Base-by-base conservation (phyloP, 2,113 vertebrate genomes). In the Nematolebias whitei region DNA sequence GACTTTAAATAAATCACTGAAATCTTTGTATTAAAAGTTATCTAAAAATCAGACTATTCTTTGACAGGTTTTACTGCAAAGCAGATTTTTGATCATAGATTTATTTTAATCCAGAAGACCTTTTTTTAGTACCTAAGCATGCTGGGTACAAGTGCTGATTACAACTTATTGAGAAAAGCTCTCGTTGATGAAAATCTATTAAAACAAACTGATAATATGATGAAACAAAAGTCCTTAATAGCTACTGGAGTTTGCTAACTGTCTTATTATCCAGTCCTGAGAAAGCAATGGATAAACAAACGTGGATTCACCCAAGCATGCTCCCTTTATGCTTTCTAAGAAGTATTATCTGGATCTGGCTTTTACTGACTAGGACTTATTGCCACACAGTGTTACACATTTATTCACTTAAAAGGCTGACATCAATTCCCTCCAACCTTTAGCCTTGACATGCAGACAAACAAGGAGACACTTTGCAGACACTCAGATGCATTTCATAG, bases 311-410 rank as follows among this genome's bases (percentile, higher is more conserved):
- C 79, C 81, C 55, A 39, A 82, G 78, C 88, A 87, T 80, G 84
- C 76, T 76, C 50, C n/a, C 56, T 63, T 80, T 82, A 71, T 82
- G 85, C 88, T 91, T 78, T 89, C 87, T 84, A 89, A 78, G 87
- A 90, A 90, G 71, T 74, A n/a, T n/a, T n/a, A 67, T 73, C 80
- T 80, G 85, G 75, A 76, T 69, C 72, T 78, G 52, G 59, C 74
- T 79, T 79, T 74, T 67, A 74, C 67, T 68, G 68, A 81, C 39
- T 59, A 79, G 86, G 84, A 89, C 72, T 86, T 83, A 89, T 78
- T 80, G 85, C 85, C 80, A 79, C 70, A 77, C 79, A 68, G 66
- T 69, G 63, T 61, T 81, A 83, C 81, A 88, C 84, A 78, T 75
- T 83, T 76, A 63, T 69, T 72, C 64, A 79, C 63, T 71, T 65